Evolutionary conservation across 2,888 invertebrate species (phyloP), one percentile per base, ranked within the genome.

Genomic region (Polydrusus cervinus): DNA sequence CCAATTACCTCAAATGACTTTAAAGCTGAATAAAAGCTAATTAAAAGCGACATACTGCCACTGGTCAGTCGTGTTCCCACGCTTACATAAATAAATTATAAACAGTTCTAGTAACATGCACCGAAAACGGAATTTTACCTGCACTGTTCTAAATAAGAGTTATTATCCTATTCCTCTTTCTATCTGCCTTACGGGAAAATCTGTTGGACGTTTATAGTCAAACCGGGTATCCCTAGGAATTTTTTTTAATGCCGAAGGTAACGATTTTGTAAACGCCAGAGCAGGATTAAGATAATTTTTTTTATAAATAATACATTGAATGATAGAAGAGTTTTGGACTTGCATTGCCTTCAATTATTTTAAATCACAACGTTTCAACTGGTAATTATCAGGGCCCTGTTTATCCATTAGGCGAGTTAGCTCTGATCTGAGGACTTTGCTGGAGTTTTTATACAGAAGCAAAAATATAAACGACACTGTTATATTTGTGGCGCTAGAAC

Each of bases 31-130:
- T 60, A 65, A 60, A 70, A 47, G 69, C 38, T 66, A 71, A 71
- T 66, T 71, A 70, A 71, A 71, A 61, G 66, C 71, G 62, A 57
- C 53, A 30, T 67, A 40, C 64, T 61, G 71, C 76, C 74, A 76
- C 74, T 62, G 78, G 78, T 65, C 78, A 77, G 67, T 71, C 53
- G 53, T 14, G 61, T 79, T 79, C 80, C 80, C 79, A 80, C 79
- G 79, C 75, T 77, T 81, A 82, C 82, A 83, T 83, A 82, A 81
- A 83, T 83, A 83, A 83, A 82, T 83, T 83, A 83, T 80, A 79
- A 81, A 79, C 79, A 79, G 71, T 81, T 77, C 76, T 77, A 77
- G 78, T 81, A 80, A 80, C 81, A 80, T 82, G 81, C 82, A 78
- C 74, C 78, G 53, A 76, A 76, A 76, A 76, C 65, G 76, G 73